These are phyloP conservation scores for Hypomecis punctinalis DNA, from an alignment of 2,888 invertebrate genomes.

Conservation along the genomic window DNA sequence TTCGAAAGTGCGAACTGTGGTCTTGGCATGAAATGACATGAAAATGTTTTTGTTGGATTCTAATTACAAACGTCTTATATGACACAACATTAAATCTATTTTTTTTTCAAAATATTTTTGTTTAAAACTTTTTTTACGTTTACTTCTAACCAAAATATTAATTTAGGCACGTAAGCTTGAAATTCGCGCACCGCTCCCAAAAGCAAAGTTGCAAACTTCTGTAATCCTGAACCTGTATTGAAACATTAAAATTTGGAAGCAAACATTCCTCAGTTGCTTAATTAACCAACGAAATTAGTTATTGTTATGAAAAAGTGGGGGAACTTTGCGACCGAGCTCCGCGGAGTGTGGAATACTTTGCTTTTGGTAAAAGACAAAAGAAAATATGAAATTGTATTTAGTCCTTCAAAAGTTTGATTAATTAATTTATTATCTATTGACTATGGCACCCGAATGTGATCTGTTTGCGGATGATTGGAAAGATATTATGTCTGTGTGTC, in stretches of 20 bases:
- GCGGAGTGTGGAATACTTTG: constrained; percentile 49
- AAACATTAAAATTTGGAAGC: constrained; percentile 56
- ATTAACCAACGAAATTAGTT: constrained; percentile 74
- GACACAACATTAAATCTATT: no score
- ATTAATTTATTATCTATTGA: no score
- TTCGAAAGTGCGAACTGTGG: no score
- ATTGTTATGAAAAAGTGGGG: constrained; percentile 71
- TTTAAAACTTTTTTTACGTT: no score
- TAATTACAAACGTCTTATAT: no score
- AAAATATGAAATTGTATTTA: constrained; percentile 6
- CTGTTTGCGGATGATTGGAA: no score
- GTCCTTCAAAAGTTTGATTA: no score
- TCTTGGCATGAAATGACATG: no score
- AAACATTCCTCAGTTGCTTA: constrained; percentile 65
- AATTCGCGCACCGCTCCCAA: constrained; percentile 35
- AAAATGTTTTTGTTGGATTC: no score
- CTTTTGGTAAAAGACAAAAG: constrained; percentile 24
- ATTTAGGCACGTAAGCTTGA: constrained; percentile 8
- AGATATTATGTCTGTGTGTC: no score
- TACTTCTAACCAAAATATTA: constrained; percentile 3
- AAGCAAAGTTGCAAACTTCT: constrained; percentile 45
- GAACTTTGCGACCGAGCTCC: constrained; percentile 58
- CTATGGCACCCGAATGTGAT: no score
- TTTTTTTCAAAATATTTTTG: no score
- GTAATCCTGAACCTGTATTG: constrained; percentile 55